Evolutionary conservation across 2,113 vertebrate genomes (phyloP).

Genomic region (Alligator mississippiensis): DNA sequence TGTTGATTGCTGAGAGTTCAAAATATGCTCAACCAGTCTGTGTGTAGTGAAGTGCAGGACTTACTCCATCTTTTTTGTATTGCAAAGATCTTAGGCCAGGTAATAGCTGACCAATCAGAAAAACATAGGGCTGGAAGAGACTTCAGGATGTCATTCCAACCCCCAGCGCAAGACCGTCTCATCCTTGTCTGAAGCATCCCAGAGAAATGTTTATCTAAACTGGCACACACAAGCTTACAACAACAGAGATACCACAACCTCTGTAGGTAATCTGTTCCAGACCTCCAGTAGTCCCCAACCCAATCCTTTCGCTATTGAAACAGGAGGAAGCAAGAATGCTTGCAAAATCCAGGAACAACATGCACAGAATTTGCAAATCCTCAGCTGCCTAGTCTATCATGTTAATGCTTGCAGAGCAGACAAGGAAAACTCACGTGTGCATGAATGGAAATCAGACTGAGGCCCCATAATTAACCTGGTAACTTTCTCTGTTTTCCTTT

Average conservation of each 20-base stretch:
- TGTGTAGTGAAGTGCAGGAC: background rate
- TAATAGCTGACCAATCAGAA: background rate
- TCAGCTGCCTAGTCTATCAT: background rate
- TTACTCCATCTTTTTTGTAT: rapidly evolving
- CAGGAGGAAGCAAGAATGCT: background rate
- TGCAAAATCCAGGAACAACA: background rate
- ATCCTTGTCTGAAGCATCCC: too few relatives aligned
- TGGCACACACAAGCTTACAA: too few relatives aligned
- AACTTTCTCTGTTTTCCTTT: too few relatives aligned
- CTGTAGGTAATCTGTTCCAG: too few relatives aligned
- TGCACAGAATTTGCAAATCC: background rate
- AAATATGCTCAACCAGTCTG: background rate
- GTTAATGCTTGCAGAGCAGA: background rate
- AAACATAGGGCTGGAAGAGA: too few relatives aligned
- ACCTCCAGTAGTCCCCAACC: too few relatives aligned
- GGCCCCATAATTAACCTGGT: background rate
- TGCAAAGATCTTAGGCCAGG: background rate
- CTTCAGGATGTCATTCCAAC: too few relatives aligned
- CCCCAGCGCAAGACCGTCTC: too few relatives aligned
- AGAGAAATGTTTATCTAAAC: too few relatives aligned
- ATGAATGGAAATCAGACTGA: background rate
- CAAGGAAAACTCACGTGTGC: background rate
- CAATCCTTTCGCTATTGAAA: background rate
- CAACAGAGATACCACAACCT: too few relatives aligned
- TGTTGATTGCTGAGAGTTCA: background rate